phyloP scores from a whole-genome alignment of 1,140 invertebrate genomes.

The Drosophila parabipectinata region DNA sequence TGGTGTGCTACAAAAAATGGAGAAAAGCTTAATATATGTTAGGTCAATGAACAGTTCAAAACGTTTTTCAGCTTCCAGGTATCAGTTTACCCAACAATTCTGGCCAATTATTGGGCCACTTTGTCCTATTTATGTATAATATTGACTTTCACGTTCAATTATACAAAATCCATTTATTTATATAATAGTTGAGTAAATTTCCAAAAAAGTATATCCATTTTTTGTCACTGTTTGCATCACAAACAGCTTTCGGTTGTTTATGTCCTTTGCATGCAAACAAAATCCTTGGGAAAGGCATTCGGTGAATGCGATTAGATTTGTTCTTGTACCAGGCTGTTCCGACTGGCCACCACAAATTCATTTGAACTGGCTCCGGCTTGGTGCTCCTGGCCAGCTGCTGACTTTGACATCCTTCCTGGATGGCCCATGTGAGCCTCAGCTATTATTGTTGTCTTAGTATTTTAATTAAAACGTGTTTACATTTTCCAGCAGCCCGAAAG shows the following conservation, averaged over 20 bases:
- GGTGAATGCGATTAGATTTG: conserved; percentile 50
- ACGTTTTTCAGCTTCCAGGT: too few species aligned
- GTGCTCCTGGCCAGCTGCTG: conserved; percentile 37
- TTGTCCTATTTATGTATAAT: too few species aligned
- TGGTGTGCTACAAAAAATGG: not conserved
- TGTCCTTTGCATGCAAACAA: conserved; percentile 43
- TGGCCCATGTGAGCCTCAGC: conserved; percentile 18
- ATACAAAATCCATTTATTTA: not conserved
- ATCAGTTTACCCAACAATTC: too few species aligned
- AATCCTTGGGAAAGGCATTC: conserved; percentile 43
- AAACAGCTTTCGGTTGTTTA: conserved; percentile 40
- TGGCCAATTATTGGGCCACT: too few species aligned
- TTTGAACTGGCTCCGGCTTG: conserved; percentile 33
- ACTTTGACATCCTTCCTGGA: conserved; percentile 43
- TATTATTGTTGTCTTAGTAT: conserved; percentile 80
- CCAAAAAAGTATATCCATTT: not conserved
- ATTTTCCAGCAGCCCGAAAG: conserved; percentile 32
- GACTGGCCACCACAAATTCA: conserved; percentile 47
- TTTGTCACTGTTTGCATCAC: conserved; percentile 18
- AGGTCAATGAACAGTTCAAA: too few species aligned
- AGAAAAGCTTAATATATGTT: too few species aligned
- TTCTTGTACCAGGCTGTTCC: conserved; percentile 14
- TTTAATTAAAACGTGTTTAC: conserved; percentile 81
- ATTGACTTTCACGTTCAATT: not conserved
- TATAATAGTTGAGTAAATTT: not conserved